phyloP scores from a whole-genome alignment of 2,113 vertebrate genomes.

The Marmota flaviventris region DNA sequence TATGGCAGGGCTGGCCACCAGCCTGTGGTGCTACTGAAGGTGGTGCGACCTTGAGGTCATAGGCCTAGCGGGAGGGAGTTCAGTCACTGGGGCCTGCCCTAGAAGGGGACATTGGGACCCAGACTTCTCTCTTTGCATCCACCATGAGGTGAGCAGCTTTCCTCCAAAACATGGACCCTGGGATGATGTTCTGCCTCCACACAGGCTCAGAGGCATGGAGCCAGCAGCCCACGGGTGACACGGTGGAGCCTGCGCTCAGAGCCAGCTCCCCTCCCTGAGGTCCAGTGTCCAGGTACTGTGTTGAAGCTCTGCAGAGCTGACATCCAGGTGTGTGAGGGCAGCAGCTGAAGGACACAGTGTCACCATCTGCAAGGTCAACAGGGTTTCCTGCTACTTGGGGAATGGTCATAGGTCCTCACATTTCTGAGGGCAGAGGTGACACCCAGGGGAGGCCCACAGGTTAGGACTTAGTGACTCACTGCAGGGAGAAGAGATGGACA shows the following conservation, averaged over 20 bases:
- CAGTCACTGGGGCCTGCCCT: not conserved
- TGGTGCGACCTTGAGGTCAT: no score
- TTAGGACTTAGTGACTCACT: no score
- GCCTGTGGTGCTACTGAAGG: not conserved
- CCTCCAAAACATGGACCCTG: not conserved
- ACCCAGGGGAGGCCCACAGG: no score
- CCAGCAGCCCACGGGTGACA: no score
- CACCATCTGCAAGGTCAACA: not conserved
- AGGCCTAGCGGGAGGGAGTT: no score
- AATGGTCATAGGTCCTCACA: not conserved
- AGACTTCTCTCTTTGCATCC: not conserved
- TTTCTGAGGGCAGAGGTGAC: no score
- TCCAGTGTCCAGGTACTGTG: no score
- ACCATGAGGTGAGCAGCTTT: not conserved
- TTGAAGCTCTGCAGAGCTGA: not conserved
- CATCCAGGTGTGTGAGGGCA: not conserved
- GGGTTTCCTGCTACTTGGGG: not conserved
- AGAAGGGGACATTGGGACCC: not conserved
- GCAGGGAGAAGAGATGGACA: no score
- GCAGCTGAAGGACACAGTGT: not conserved
- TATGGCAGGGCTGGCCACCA: no score
- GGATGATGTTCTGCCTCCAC: not conserved
- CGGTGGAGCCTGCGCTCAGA: no score
- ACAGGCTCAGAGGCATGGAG: no score
- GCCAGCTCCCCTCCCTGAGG: no score